A percentile compares a stretch with the other conserved stretches of the same genome.
These are phyloP conservation scores for Apodemus speciosus DNA, from an alignment of 2,113 vertebrate genomes.

Conservation along the genomic window DNA sequence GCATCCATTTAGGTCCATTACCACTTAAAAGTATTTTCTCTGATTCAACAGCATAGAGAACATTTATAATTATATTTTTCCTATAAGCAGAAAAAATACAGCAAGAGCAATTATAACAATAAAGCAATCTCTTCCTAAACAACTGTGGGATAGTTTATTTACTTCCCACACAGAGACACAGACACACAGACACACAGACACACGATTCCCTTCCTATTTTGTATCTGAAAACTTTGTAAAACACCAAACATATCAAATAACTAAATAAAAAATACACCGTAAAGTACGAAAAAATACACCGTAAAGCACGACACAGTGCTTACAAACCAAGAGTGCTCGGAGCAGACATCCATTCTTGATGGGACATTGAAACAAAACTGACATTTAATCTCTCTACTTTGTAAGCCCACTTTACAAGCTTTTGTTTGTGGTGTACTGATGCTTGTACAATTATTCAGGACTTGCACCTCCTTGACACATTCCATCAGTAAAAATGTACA, in stretches of 20 bases:
- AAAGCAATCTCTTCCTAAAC: background rate
- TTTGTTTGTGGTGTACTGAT: slow-evolving; percentile 35
- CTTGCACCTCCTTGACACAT: slow-evolving; percentile 43
- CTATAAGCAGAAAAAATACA: background rate
- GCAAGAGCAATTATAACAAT: background rate
- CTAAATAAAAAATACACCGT: background rate
- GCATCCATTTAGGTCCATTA: background rate
- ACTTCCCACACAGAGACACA: background rate
- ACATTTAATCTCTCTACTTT: slow-evolving; percentile 27
- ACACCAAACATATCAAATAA: background rate
- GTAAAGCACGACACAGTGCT: background rate
- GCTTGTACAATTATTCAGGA: slow-evolving; percentile 57
- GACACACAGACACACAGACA: background rate
- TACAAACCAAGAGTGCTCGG: background rate
- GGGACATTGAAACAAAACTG: background rate
- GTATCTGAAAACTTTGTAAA: background rate
- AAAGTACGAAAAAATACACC: background rate
- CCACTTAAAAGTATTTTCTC: background rate
- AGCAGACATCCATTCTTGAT: background rate
- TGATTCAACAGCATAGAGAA: background rate
- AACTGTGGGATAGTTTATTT: background rate
- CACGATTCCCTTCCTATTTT: background rate
- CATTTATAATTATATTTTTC: background rate
- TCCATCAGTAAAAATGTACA: slow-evolving; percentile 69
- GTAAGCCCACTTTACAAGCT: background rate